These are phyloP conservation scores for Protobothrops flavoviridis DNA, from an alignment of 2,113 vertebrate genomes.

Conservation along the genomic window DNA sequence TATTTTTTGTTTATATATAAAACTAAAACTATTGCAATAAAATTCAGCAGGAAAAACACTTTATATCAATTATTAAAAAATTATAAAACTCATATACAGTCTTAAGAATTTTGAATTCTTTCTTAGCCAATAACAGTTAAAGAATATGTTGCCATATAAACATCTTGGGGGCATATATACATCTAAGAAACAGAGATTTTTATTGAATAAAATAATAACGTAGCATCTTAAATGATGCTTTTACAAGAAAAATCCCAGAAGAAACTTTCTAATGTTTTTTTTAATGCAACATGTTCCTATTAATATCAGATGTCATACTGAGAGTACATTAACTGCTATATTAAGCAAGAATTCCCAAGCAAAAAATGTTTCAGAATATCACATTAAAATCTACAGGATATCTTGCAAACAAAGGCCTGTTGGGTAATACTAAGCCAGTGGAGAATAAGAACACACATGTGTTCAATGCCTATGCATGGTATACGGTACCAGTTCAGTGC, in stretches of 20 bases:
- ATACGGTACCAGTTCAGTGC: neutral
- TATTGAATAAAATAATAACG: conserved; percentile 20
- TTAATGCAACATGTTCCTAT: neutral
- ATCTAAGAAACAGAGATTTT: conserved; percentile 9
- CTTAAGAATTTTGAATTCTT: conserved; percentile 15
- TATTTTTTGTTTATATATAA: neutral
- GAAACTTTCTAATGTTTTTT: conserved; percentile 7
- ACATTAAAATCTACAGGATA: neutral
- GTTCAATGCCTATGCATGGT: neutral
- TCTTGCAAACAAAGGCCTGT: neutral
- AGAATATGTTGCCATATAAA: conserved; percentile 49
- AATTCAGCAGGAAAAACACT: neutral
- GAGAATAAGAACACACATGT: neutral
- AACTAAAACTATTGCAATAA: conserved; percentile 2
- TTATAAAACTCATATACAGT: conserved; percentile 10
- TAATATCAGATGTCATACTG: neutral
- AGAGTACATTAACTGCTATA: neutral
- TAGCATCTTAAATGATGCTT: conserved; percentile 17
- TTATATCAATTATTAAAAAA: conserved; percentile 23
- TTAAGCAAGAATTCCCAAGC: neutral
- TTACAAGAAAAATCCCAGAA: conserved; percentile 28
- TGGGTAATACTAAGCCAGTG: neutral
- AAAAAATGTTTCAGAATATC: neutral
- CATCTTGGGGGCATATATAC: neutral
- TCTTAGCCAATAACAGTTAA: conserved; percentile 16